Evolutionary conservation across 2,113 vertebrate genomes (phyloP).

Genomic region (Hemibagrus wyckioides): DNA sequence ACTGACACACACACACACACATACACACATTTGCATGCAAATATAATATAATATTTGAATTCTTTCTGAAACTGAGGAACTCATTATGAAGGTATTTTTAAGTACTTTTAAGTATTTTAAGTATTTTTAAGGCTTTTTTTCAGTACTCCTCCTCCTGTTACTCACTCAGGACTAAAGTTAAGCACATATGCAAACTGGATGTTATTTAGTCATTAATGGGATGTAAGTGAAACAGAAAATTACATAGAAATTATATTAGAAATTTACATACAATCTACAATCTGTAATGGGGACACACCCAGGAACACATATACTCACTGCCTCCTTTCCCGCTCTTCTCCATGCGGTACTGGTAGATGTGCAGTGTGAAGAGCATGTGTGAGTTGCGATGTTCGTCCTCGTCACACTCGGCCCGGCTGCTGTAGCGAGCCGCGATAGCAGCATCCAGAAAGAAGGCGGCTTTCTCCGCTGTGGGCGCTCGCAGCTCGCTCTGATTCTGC

Average conservation of each 20-base stretch:
- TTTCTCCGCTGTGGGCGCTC: slow-evolving; percentile 92
- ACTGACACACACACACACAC: slow-evolving; percentile 69
- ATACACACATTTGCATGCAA: neutral
- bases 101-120: too few species aligned
- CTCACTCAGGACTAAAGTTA: neutral
- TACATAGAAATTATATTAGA: too few species aligned
- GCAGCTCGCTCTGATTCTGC: slow-evolving; percentile 96
- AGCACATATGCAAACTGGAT: neutral
- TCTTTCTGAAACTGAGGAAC: neutral
- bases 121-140: neutral
- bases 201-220: neutral
- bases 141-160: too few species aligned
- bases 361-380: slow-evolving; percentile 97
- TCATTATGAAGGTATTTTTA: neutral
- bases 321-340: slow-evolving; percentile 95
- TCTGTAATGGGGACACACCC: neutral
- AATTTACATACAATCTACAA: too few species aligned
- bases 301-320: slow-evolving; percentile 78
- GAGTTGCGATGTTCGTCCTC: slow-evolving; percentile 94
- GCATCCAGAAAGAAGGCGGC: slow-evolving; percentile 95
- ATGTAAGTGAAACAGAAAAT: neutral
- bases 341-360: slow-evolving; percentile 99
- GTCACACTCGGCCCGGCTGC: slow-evolving; percentile 79
- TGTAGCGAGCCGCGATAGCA: slow-evolving; percentile 87
- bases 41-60: neutral